Conservation (phyloP, 2,113 vertebrate genomes). For the Apodemus speciosus region DNA sequence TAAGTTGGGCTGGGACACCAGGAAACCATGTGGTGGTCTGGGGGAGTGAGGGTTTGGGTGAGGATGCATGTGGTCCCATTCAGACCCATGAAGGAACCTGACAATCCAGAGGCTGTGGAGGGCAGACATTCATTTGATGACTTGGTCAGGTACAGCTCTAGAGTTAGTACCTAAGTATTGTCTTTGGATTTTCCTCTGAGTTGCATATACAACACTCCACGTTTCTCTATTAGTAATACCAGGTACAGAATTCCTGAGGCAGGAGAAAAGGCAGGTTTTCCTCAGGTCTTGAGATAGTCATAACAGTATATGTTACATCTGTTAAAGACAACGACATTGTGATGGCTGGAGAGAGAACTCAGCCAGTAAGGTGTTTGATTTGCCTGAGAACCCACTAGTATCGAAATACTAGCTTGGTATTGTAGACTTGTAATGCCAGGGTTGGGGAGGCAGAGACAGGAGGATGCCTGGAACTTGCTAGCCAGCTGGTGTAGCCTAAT, state of each 20-base stretch:
- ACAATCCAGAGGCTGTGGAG: neutral
- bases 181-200: neutral
- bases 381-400: neutral
- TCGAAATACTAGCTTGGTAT: neutral
- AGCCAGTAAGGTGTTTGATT: neutral
- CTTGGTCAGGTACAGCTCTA: neutral
- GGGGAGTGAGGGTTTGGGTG: neutral
- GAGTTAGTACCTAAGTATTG: neutral
- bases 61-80: neutral
- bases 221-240: neutral
- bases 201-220: no score
- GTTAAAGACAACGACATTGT: neutral
- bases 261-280: neutral
- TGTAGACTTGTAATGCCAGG: neutral
- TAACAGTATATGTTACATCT: neutral
- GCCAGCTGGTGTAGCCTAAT: neutral
- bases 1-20: conserved; percentile 74
- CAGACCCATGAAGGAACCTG: neutral
- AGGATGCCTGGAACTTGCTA: neutral
- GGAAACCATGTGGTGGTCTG: neutral
- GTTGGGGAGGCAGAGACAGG: no score
- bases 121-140: neutral
- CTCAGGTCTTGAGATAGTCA: neutral
- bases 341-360: neutral
- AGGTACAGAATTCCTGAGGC: neutral